Conservation (phyloP, 1,140 invertebrate genomes). For the Hylyphantes graminicola region DNA sequence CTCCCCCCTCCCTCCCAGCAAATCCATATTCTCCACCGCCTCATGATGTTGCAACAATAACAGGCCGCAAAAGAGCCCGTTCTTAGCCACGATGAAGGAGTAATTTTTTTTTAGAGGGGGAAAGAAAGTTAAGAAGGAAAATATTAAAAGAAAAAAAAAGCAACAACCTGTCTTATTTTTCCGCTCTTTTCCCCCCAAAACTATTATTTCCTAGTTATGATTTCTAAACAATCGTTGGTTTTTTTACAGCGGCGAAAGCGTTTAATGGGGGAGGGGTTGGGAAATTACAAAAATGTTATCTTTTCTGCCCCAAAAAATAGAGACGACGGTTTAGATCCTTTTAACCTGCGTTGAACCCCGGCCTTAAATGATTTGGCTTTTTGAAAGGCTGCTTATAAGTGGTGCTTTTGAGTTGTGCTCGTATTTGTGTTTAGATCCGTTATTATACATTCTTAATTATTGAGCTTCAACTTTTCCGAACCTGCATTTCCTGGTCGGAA, state of each 20-base stretch:
- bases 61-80: not conserved
- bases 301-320: slow-evolving; percentile 5
- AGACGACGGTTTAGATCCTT: not conserved
- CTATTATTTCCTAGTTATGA: slow-evolving; percentile 17
- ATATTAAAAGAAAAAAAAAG: not conserved
- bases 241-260: slow-evolving; percentile 9
- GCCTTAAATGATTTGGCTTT: slow-evolving; percentile 14
- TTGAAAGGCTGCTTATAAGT: not conserved
- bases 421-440: not conserved
- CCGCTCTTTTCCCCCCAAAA: slow-evolving; percentile 2
- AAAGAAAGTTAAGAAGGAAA: not conserved
- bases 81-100: no score
- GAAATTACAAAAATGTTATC: slow-evolving; percentile 11
- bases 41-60: no score
- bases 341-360: slow-evolving; percentile 17
- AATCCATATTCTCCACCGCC: not conserved
- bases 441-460: not conserved
- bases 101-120: no score
- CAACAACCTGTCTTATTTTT: not conserved
- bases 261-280: slow-evolving; percentile 23
- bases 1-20: not conserved
- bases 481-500: no score
- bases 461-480: no score
- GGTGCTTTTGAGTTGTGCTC: no score
- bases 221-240: not conserved